phyloP scores from a whole-genome alignment of 2,888 invertebrate genomes.

The Drosophila maculinotata region DNA sequence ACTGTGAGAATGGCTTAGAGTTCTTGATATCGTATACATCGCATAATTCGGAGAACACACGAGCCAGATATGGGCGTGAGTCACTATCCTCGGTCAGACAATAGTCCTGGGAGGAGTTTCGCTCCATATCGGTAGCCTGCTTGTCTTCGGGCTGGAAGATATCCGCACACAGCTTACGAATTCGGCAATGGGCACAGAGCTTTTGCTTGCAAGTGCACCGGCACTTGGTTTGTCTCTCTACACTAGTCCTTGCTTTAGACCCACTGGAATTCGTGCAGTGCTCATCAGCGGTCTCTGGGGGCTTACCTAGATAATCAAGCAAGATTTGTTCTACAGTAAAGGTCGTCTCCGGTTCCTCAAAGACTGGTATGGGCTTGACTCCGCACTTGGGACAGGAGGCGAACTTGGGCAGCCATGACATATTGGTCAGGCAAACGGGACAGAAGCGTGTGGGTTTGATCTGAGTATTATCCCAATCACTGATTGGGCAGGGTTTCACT shows the following conservation, averaged over 20 bases:
- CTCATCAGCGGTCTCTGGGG: conserved; percentile 19
- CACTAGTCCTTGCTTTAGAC: neutral
- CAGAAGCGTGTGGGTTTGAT: conserved; percentile 69
- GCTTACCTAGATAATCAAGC: conserved; percentile 65
- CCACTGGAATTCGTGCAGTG: neutral
- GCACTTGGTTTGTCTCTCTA: conserved; percentile 10
- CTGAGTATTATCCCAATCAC: conserved; percentile 7
- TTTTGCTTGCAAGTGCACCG: conserved; percentile 73
- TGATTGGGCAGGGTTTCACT: conserved; percentile 1
- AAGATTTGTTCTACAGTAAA: conserved; percentile 77
- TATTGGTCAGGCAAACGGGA: conserved; percentile 79
- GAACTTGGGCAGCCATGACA: conserved; percentile 84
- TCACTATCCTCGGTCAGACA: neutral
- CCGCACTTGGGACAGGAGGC: conserved; percentile 83
- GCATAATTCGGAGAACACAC: conserved; percentile 79
- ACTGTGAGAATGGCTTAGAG: conserved; percentile 37
- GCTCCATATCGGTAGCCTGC: neutral
- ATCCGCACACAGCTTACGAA: conserved; percentile 71
- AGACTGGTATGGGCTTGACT: conserved; percentile 73
- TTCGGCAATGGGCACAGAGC: conserved; percentile 76
- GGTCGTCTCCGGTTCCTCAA: conserved; percentile 67
- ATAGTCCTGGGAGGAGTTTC: conserved; percentile 19
- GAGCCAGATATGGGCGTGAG: conserved; percentile 72
- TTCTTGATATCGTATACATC: conserved; percentile 73
- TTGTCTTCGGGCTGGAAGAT: conserved; percentile 34